Conservation (phyloP, 2,797 vertebrate genomes). For the Parauchenoglanis ngamensis region DNA sequence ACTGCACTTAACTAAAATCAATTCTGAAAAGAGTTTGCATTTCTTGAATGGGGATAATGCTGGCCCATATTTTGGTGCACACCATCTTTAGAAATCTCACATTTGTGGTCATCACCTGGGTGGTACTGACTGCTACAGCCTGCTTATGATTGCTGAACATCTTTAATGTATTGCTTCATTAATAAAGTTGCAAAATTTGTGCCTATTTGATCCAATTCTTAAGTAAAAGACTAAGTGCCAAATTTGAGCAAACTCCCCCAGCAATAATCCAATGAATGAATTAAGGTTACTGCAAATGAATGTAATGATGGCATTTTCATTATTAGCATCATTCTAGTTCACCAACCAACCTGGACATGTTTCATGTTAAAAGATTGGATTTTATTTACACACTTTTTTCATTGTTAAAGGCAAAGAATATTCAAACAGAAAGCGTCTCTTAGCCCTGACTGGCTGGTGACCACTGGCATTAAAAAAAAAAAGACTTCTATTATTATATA, state of each 20-base stretch:
- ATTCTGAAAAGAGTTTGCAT: conserved; percentile 17
- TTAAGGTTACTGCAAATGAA: not conserved
- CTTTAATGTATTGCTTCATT: conserved; percentile 9
- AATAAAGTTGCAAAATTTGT: not conserved
- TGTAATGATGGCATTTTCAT: not conserved
- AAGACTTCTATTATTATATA: not conserved
- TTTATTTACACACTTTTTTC: not conserved
- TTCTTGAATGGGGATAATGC: not conserved
- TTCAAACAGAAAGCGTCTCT: not conserved
- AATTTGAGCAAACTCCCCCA: not conserved
- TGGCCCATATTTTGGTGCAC: not conserved
- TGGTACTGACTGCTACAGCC: not conserved
- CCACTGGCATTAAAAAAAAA: not conserved
- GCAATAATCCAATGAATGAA: not conserved
- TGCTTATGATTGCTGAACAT: not conserved
- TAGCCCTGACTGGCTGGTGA: not conserved
- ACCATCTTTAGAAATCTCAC: conserved; percentile 1
- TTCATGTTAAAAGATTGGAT: not conserved
- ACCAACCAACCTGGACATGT: not conserved
- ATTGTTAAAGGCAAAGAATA: not conserved
- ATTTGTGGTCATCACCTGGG: not conserved
- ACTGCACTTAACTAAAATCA: conserved; percentile 26
- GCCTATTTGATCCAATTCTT: not conserved
- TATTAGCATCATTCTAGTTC: not conserved
- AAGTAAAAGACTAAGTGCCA: not conserved